These are phyloP conservation scores for Periparus ater DNA, from an alignment of 2,797 vertebrate species.

Conservation along the genomic window DNA sequence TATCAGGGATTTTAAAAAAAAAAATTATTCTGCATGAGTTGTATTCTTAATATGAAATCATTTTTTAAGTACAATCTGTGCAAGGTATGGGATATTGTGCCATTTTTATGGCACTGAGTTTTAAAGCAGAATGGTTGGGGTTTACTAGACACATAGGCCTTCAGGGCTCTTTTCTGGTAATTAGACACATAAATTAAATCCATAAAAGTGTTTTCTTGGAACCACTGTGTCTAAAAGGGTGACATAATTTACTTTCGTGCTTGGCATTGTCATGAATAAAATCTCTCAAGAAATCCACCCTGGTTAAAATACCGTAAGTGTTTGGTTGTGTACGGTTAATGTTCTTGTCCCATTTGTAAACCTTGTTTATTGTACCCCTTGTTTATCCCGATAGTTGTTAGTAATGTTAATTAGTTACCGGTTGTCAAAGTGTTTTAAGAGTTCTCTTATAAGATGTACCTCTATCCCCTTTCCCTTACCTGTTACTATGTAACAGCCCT, in stretches of 20 bases:
- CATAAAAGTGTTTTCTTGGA: slow-evolving; percentile 37
- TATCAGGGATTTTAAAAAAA: no score
- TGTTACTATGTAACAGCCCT: no score
- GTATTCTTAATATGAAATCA: neutral
- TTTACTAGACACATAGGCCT: slow-evolving; percentile 31
- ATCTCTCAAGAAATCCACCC: no score
- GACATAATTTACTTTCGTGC: slow-evolving; percentile 29
- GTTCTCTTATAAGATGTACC: no score
- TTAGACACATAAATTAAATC: slow-evolving; percentile 36
- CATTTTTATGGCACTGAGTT: neutral
- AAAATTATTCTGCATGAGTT: neutral
- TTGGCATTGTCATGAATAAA: neutral
- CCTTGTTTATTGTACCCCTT: no score
- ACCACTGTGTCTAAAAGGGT: slow-evolving; percentile 8
- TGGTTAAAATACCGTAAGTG: no score
- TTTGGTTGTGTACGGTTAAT: no score
- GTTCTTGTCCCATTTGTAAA: no score
- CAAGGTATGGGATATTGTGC: neutral
- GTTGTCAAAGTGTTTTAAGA: no score
- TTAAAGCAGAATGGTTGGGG: slow-evolving; percentile 3
- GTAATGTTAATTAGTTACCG: no score
- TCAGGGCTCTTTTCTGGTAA: slow-evolving; percentile 26
- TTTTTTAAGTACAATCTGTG: neutral
- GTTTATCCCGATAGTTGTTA: no score
- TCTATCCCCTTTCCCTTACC: no score